Conservation (phyloP, 2,888 invertebrate species). For the Homarus gammarus region DNA sequence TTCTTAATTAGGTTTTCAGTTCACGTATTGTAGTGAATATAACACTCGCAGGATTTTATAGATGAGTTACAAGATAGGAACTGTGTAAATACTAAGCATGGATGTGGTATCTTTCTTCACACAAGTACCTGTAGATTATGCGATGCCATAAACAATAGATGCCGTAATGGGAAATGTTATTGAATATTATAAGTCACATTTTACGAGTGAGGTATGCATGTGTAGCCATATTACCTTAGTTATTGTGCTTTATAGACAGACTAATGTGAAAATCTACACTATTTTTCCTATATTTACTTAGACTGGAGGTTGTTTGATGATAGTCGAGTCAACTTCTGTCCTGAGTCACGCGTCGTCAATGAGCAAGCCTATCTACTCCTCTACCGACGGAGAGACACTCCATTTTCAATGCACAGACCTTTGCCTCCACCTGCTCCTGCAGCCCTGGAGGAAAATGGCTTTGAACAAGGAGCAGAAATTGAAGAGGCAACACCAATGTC, state of each 20-base stretch:
- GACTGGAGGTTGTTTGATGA: constrained; percentile 79
- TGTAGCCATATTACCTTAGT: neutral
- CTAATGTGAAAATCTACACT: no score
- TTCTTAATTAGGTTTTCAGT: no score
- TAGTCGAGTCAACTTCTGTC: constrained; percentile 77
- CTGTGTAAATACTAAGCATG: no score
- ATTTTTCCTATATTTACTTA: constrained; percentile 72
- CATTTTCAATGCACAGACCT: constrained; percentile 57
- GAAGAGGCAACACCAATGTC: constrained; percentile 74
- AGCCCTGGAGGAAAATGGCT: constrained; percentile 42
- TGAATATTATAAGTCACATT: neutral
- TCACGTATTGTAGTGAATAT: no score
- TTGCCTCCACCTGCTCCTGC: constrained; percentile 26
- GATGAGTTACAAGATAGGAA: no score
- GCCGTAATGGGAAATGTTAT: neutral
- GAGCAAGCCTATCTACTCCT: constrained; percentile 79
- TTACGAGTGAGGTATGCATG: no score
- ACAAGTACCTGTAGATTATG: no score
- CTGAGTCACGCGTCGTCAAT: constrained; percentile 77
- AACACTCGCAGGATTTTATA: no score
- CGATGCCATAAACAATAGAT: neutral
- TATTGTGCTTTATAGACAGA: no score
- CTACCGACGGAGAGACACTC: constrained; percentile 77
- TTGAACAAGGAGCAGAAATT: constrained; percentile 28
- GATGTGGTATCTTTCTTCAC: no score